Base-by-base conservation (phyloP, 1,140 invertebrate genomes). In the Hyles euphorbiae region DNA sequence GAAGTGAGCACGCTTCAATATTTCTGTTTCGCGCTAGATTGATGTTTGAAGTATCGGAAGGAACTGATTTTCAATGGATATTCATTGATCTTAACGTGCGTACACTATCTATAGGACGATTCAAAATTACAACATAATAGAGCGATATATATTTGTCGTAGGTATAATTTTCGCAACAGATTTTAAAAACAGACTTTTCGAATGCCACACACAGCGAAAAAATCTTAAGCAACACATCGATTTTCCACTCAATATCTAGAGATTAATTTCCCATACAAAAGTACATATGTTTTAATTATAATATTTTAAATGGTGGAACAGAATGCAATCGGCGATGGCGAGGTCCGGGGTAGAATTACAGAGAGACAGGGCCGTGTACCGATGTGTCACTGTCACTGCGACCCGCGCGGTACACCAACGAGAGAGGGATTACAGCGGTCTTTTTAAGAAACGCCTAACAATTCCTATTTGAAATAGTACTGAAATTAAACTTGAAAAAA, bases 381-480 rank as follows among this genome's bases (percentile, higher is more conserved):
- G 80, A 88, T 88, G 83, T 88, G 86, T 88, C 86, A 88, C 82
- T 88, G 86, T 88, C 86, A 88, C 22, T 22, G 63, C 77, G 68
- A 52, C 71, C 67, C 75, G 79, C 74, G 62, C 76, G 71, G 56
- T 22, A 22, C 22, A 22, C 75, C 68, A 78, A 79, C 74, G 80
- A 59, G 69, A 70, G 57, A 67, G 49, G 82, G 85, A 87, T 88
- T 88, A 88, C 78, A 72, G 72, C 72, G 67, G 36, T 68, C 79
- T 83, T 81, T 83, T 74, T 85, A 87, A 84, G 76, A 78, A 83
- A 80, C 79, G 77, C 81, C 70, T 58, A 59, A 61, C 68, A 70
- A 75, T 76, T 74, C 72, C 67, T 61, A 61, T 58, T 56, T 65
- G 47, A 47, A 69, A 58, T 53, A 36, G 58, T 10, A 46, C 11